Percentiles rank a stretch among this genome's conserved stretches.
Conservation (phyloP, 2,888 invertebrate species). For the Parnassius apollo region DNA sequence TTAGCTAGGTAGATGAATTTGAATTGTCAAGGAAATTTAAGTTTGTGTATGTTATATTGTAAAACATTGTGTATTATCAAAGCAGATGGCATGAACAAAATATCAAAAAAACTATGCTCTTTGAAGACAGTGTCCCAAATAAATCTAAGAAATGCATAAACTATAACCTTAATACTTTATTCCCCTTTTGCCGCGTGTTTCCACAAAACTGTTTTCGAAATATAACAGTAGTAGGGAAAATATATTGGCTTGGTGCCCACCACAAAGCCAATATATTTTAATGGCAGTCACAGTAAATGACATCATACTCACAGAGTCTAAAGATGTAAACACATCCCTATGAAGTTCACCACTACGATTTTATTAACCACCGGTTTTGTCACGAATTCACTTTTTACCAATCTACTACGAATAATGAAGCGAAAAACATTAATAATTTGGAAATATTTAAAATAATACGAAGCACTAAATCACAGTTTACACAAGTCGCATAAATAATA, state of each 20-base stretch:
- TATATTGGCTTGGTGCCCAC: slow-evolving; percentile 54
- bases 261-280: slow-evolving; percentile 78
- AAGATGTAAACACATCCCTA: slow-evolving; percentile 78
- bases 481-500: slow-evolving; percentile 55
- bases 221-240: slow-evolving; percentile 67
- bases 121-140: neutral
- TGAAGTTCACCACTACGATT: slow-evolving; percentile 47
- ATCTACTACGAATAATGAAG: slow-evolving; percentile 26
- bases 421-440: slow-evolving; percentile 43
- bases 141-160: slow-evolving; percentile 46
- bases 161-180: slow-evolving; percentile 65
- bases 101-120: neutral
- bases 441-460: slow-evolving; percentile 54
- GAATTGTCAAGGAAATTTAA: neutral
- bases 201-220: slow-evolving; percentile 59
- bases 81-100: slow-evolving; percentile 1
- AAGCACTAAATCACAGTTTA: slow-evolving; percentile 69
- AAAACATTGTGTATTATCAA: neutral
- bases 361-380: slow-evolving; percentile 44
- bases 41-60: neutral
- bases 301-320: slow-evolving; percentile 78
- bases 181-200: slow-evolving; percentile 63
- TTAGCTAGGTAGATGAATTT: neutral
- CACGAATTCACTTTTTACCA: slow-evolving; percentile 40
- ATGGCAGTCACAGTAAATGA: slow-evolving; percentile 71